Evolutionary conservation across 1,140 invertebrate genomes (phyloP).

Genomic region (Scaptomyza graminum): DNA sequence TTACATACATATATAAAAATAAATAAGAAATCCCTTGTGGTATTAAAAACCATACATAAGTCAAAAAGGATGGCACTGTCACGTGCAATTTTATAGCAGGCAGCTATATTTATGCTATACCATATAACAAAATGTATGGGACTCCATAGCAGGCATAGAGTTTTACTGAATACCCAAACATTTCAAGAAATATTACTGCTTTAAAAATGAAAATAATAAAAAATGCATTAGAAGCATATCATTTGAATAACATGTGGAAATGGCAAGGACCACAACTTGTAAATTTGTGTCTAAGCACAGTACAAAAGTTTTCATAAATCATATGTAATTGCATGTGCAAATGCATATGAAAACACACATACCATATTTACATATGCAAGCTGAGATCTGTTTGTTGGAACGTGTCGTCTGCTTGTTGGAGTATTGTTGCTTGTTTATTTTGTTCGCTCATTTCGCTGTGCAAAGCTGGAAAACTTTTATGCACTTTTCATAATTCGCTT

Average conservation of each 20-base stretch:
- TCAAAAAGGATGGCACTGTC: too few species aligned
- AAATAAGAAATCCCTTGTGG: background rate
- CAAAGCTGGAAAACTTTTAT: constrained; percentile 69
- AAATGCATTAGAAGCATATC: constrained; percentile 20
- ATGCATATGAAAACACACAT: constrained; percentile 36
- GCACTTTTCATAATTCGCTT: constrained; percentile 75
- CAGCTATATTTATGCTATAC: too few species aligned
- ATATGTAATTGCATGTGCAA: constrained; percentile 59
- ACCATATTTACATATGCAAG: constrained; percentile 15
- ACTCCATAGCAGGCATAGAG: background rate
- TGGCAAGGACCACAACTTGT: constrained; percentile 15
- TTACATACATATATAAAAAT: background rate
- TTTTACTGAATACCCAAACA: too few species aligned
- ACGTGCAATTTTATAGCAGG: background rate
- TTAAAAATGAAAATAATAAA: background rate
- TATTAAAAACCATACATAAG: background rate
- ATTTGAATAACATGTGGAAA: constrained; percentile 27
- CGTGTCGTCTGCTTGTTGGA: background rate
- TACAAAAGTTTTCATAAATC: constrained; percentile 63
- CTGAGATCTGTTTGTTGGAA: constrained; percentile 15
- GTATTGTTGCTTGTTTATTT: constrained; percentile 59
- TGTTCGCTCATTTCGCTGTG: constrained; percentile 63
- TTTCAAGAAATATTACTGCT: background rate
- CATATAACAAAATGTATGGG: too few species aligned
- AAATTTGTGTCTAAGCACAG: constrained; percentile 50